Evolutionary conservation across 2,888 invertebrate genomes (phyloP), one percentile per base, ranked within the genome.

Genomic region (Rhingia campestris): DNA sequence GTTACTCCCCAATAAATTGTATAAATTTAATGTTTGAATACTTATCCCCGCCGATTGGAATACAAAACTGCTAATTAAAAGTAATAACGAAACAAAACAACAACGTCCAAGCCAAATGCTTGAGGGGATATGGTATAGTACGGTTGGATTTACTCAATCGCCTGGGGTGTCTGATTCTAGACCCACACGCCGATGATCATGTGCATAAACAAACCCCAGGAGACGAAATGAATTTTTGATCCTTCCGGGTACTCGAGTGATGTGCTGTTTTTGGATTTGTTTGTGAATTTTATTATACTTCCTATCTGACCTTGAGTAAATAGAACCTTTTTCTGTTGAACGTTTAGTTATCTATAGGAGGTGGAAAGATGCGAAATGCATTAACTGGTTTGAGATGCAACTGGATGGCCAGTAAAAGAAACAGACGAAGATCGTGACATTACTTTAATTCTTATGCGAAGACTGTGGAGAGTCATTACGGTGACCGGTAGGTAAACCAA

Each of bases 41-140:
- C 45, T 79, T 73, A 58, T 70, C 51, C 43, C 35, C 53, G 39
- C 58, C 58, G 69, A 45, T 61, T 59, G 53, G 82, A 79, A 79
- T 82, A 82, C 69, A 12, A 79, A 82, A 69, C 6, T 73, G 82
- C 73, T 82, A 30, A 82, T 82, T 82, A 79, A 59, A 69, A 63
- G 56, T 14, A 54, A 49, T 53, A 49, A 47, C 14, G 14, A 49
- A 49, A 4, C 10, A 49, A 22, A 49, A 32, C 30, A 49, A 47
- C 2, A 22, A 22, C 22, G 1, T 22, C 22, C 22, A 22, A 56
- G 4, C 33, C n/a, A 66, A 67, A 32, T 39, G 53, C 33, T 67
- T 41, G 6, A 35, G 41, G 41, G 39, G 33, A 67, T 54, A 54
- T 14, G 41, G 54, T 2, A 56, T 7, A 47, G 30, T 77, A 14